Evolutionary conservation across 2,797 vertebrate genomes (phyloP).

Genomic region (Stomatorhinus walkeri): DNA sequence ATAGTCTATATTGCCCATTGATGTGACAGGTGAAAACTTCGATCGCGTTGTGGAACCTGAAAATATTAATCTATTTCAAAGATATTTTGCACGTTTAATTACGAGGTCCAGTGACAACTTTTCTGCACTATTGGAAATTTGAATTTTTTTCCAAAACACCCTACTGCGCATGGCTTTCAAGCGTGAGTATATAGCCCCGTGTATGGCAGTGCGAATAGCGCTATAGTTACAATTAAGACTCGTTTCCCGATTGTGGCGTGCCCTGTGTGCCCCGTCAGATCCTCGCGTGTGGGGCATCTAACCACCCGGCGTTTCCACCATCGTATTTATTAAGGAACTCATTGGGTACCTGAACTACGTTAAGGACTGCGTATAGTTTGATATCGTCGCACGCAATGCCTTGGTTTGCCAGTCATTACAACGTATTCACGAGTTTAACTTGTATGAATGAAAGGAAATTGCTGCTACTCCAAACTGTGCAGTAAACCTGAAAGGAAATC

Average conservation of each 20-base stretch:
- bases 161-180: neutral
- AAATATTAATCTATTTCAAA: no score
- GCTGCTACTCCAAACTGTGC: neutral
- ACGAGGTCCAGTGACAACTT: no score
- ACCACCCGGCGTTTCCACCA: neutral
- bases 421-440: neutral
- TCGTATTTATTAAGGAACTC: neutral
- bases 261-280: neutral
- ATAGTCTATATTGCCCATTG: no score
- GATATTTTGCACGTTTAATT: no score
- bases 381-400: neutral
- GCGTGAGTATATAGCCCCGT: no score
- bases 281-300: neutral
- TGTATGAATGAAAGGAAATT: neutral
- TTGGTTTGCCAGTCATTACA: neutral
- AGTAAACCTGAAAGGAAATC: neutral
- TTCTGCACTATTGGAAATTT: no score
- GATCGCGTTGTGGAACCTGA: no score
- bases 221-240: neutral
- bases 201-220: neutral
- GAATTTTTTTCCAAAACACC: no score
- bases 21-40: no score
- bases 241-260: neutral
- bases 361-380: neutral
- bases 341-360: neutral